Evolutionary conservation across 1,140 invertebrate genomes (phyloP), one percentile per base, ranked within the genome.

Genomic region (Sitodiplosis mosellana): DNA sequence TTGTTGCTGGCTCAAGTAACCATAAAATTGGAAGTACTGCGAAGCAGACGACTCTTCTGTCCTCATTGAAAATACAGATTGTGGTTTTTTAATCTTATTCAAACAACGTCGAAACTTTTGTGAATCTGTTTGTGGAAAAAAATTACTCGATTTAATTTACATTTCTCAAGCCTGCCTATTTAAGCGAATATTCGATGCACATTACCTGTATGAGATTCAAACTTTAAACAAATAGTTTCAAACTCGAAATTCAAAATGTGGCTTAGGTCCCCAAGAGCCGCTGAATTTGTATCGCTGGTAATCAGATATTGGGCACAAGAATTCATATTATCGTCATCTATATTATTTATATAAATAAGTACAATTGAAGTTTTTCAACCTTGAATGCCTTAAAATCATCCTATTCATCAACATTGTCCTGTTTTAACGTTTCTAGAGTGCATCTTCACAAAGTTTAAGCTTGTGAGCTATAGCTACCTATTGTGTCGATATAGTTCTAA

Each of bases 11-110:
- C 91, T 96, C 47, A 99, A 69, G 69, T 96, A 98, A 47, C 94
- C 92, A 69, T 99, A 98, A 69, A 98, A 98, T 73, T 98, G 81
- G 59, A 91, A 98, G 74, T 98, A 98, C 64, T 97, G 93, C 63
- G 87, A 86, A 27, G 93, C 93, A 17, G 92, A 96, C 1, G 92
- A 90, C 58, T 96, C 90, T 63, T 97, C 94, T 19, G 94, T 97
- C 62, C 94, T 74, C 52, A 92, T 83, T n/a, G 87, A 85, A 67
- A 98, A 98, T 47, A 92, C 82, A 1, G 87, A 92, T 2, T 78
- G 69, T 22, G 77, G 78, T 57, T 76, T 75, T 64, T 84, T 83
- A 5, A 84, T 75, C 63, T 86, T 84, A 49, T 74, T 73, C 56
- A 88, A 74, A 60, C 80, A 69, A 56, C 78, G 75, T 61, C 85